phyloP scores from a whole-genome alignment of 2,113 vertebrate species.

The Rhinichthys klamathensis region DNA sequence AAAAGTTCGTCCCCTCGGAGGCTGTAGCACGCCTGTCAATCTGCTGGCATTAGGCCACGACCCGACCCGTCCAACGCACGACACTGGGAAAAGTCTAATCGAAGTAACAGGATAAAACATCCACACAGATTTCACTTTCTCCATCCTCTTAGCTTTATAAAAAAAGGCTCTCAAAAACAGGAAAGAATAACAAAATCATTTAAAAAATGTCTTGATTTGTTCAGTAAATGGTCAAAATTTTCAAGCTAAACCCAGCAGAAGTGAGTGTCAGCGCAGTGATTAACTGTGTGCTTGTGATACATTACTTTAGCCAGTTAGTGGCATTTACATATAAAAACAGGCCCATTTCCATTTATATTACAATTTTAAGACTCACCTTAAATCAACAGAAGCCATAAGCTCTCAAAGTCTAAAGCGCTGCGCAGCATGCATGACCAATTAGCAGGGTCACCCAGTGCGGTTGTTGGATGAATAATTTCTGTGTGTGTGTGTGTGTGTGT shows the following conservation, averaged over 20 bases:
- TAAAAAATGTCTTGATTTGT: neutral
- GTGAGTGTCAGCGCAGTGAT: neutral
- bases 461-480: neutral
- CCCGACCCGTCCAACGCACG: neutral
- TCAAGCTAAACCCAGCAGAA: neutral
- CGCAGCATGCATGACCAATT: slow-evolving; percentile 31
- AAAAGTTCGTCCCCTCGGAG: slow-evolving; percentile 46
- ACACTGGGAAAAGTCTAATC: slow-evolving; percentile 37
- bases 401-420: slow-evolving; percentile 1
- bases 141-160: neutral
- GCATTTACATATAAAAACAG: slow-evolving; percentile 41
- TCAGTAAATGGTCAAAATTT: neutral
- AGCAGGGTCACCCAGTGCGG: neutral
- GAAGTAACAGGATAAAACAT: slow-evolving; percentile 51
- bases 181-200: too few species aligned
- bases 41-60: slow-evolving; percentile 25
- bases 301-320: slow-evolving; percentile 12
- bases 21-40: slow-evolving; percentile 55
- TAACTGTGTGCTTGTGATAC: neutral
- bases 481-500: neutral
- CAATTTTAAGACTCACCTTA: slow-evolving; percentile 34
- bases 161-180: neutral
- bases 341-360: slow-evolving; percentile 40
- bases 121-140: slow-evolving; percentile 19
- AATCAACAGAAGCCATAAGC: slow-evolving; percentile 27